Percentiles rank a stretch among this genome's conserved stretches.
Evolutionary conservation across 1,140 invertebrate species (phyloP).

Genomic region (Bombus impatiens): DNA sequence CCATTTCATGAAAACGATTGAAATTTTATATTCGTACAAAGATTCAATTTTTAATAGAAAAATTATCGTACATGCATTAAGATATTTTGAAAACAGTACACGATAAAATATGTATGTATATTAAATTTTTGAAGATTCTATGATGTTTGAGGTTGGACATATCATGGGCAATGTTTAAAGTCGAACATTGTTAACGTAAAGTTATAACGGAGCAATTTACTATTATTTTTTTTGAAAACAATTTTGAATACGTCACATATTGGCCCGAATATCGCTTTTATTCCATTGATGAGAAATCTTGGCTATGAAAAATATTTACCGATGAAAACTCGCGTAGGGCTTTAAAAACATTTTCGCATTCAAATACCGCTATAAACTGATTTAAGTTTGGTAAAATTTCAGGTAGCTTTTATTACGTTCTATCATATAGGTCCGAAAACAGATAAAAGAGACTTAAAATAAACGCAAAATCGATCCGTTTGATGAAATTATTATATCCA

Average conservation of each 20-base stretch:
- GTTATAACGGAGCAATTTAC: background rate
- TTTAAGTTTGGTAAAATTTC: background rate
- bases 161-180: too few relatives aligned
- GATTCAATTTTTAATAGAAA: background rate
- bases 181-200: too few relatives aligned
- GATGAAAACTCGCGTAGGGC: background rate
- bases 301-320: background rate
- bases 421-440: background rate
- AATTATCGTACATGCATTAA: background rate
- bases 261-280: background rate
- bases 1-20: background rate
- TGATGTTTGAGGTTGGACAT: too few relatives aligned
- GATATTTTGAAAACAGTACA: too few relatives aligned
- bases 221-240: background rate
- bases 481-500: background rate
- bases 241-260: background rate
- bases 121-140: too few relatives aligned
- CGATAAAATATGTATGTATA: too few relatives aligned
- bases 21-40: background rate
- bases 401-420: background rate
- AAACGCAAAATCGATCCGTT: background rate
- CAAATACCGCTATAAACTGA: background rate
- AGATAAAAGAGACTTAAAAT: background rate
- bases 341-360: background rate
- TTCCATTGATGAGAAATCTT: background rate